These are phyloP conservation scores for Parapsyche elsis DNA, from an alignment of 1,140 invertebrate species.

Conservation along the genomic window DNA sequence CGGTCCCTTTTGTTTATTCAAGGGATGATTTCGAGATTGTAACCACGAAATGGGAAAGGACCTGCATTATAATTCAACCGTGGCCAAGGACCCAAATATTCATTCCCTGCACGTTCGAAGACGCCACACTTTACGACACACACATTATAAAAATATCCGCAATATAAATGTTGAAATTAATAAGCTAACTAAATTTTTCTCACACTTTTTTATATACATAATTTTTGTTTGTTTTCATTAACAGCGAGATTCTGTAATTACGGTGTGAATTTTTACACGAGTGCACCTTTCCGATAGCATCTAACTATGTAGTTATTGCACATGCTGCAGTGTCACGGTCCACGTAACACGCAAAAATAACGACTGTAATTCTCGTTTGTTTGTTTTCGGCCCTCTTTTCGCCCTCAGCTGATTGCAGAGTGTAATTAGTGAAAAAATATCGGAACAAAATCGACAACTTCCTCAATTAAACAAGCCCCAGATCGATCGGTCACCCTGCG, in stretches of 20 bases:
- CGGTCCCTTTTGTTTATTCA: constrained; percentile 55
- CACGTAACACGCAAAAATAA: background rate
- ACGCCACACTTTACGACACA: constrained; percentile 4
- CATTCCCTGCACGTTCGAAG: background rate
- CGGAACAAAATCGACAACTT: constrained; percentile 28
- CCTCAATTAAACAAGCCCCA: constrained; percentile 34
- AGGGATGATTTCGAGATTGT: constrained; percentile 50
- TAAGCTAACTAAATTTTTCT: background rate
- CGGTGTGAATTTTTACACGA: constrained; percentile 8
- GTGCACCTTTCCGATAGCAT: background rate
- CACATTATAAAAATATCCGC: constrained; percentile 6
- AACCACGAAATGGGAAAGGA: background rate
- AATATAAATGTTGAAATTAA: constrained; percentile 17
- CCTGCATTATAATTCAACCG: constrained; percentile 26
- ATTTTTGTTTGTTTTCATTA: background rate
- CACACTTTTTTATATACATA: background rate
- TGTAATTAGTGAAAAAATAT: background rate
- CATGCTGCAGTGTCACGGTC: background rate
- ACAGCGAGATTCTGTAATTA: background rate
- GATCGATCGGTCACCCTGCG: constrained; percentile 34
- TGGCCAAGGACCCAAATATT: background rate
- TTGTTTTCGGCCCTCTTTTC: too few species aligned
- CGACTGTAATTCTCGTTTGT: too few species aligned
- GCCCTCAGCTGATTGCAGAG: too few species aligned
- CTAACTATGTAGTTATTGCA: background rate